These are phyloP conservation scores for Mormyrus iriodes DNA, from an alignment of 2,113 vertebrate genomes.

Conservation along the genomic window DNA sequence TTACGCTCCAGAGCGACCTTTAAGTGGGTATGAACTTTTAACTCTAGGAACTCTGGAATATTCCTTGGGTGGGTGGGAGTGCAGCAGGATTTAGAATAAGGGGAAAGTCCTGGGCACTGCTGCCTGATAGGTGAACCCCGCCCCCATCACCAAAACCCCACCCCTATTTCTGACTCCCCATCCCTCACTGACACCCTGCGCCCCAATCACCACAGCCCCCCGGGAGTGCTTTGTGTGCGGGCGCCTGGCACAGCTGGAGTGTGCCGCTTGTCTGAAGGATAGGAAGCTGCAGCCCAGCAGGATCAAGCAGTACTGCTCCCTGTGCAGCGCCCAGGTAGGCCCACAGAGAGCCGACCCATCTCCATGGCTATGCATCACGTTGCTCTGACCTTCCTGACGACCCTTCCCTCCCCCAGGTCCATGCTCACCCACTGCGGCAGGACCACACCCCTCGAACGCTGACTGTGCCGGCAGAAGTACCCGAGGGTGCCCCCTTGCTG, in stretches of 20 bases:
- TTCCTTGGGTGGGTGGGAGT: not conserved
- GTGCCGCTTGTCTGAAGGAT: conserved; percentile 61
- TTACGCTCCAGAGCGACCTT: not conserved
- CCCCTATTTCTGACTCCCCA: not conserved
- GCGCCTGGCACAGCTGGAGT: conserved; percentile 53
- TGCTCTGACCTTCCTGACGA: not conserved
- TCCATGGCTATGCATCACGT: not conserved
- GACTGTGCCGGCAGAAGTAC: conserved; percentile 21
- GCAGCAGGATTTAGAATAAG: not conserved
- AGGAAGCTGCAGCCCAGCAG: conserved; percentile 57
- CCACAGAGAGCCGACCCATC: conserved; percentile 19
- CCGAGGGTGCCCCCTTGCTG: conserved; percentile 19
- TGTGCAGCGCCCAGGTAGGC: conserved; percentile 62
- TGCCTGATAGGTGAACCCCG: not conserved
- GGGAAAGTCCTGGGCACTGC: not conserved
- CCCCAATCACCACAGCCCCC: conserved; percentile 48
- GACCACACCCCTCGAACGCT: conserved; percentile 47
- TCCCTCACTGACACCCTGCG: not conserved
- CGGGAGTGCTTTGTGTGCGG: conserved; percentile 65
- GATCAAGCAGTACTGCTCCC: conserved; percentile 61
- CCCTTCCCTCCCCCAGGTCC: conserved; percentile 45
- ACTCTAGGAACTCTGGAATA: not conserved
- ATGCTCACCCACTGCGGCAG: conserved; percentile 48
- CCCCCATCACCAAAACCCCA: not conserved
- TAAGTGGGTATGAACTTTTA: not conserved